Evolutionary conservation across 2,888 invertebrate genomes (phyloP), one percentile per base, ranked within the genome.

Genomic region (Aleiodes leptofemur): DNA sequence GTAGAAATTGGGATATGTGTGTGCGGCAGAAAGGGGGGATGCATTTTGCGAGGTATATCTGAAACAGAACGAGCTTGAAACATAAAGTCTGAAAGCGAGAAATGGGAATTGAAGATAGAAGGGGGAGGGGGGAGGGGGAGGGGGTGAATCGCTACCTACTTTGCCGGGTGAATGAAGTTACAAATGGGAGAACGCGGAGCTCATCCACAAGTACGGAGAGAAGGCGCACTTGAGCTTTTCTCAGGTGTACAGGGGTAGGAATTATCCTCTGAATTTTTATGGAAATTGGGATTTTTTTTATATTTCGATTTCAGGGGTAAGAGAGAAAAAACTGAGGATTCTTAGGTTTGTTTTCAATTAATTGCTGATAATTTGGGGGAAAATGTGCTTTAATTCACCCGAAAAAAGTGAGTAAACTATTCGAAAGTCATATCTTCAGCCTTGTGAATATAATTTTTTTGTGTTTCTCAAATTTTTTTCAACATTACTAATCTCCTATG

Each of bases 111-210:
- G 73, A 76, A 80, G 78, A 70, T 73, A 78, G n/a, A 23, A 23
- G 23, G 69, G 56, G 69, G 76, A 59, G 79, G 76, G 76, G 78
- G 76, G 77, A 2, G 69, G 56, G 69, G 76, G 56, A 79, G 76
- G 76, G 78, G 76, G 77, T 72, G 59, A 77, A 77, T 73, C 73
- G 77, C 75, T 86, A 85, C 85, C 86, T 87, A 86, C 87, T 88
- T 88, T 88, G 85, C 86, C 86, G 86, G 86, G 81, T 88, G 86
- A 88, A 82, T 84, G 85, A 84, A 87, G 87, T 88, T 87, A 87
- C 86, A 87, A 88, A 88, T 88, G 86, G 87, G 85, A 86, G 85
- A 84, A 88, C 87, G 85, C 86, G 85, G 81, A 84, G 86, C 82
- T 87, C 86, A 87, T 87, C 84, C 86, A 82, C 86, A 85, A 86